Base-by-base conservation (phyloP, 2,113 vertebrate species). In the Oostethus manadensis region DNA sequence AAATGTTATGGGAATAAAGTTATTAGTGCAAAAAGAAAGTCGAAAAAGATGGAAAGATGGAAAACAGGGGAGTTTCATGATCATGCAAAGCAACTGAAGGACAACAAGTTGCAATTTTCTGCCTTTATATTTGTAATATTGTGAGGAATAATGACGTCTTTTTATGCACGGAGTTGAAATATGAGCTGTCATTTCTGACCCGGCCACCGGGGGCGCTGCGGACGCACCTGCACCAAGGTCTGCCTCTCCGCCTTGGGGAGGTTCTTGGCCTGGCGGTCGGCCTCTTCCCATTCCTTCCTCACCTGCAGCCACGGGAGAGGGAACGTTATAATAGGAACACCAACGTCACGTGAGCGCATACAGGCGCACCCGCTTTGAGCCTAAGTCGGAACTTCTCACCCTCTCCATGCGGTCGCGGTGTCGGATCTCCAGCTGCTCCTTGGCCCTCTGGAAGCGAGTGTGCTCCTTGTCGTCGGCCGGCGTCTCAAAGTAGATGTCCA, bases 231-330 rank as follows among this genome's bases (percentile, higher is more conserved):
- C 79, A 97, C 94, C 60, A 99, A 88, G 18, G 93, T 96, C 86
- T 98, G 96, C 66, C 93, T 92, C 82, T 99, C 95, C 38, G 92
- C 90, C 83, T 96, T 98, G 50, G 97, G 97, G 53, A 99, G 90
- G 79, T 97, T 97, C 77, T 95, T 95, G 0, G 94, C 94, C 83
- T 99, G 94, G 66, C 87, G 90, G 51, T 98, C 96, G 2, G 95
- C 97, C 67, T 97, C 96, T 73, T 98, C 96, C 97, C 97, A 99
- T 62, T 99, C 95, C 71, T 98, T 98, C 76, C 96, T 94, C 50
- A 98, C 94, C 97, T 99, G 66, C 35, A 68, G 38, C 20, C 18
- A 54, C 8, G 10, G 49, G 20, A 47, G 17, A 64, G 8, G 43
- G 14, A 57, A 48, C 17, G 6, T 18, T 6, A 48, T 14, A 48